Conservation (phyloP, 2,888 invertebrate genomes). For the Pristionchus japonicus region DNA sequence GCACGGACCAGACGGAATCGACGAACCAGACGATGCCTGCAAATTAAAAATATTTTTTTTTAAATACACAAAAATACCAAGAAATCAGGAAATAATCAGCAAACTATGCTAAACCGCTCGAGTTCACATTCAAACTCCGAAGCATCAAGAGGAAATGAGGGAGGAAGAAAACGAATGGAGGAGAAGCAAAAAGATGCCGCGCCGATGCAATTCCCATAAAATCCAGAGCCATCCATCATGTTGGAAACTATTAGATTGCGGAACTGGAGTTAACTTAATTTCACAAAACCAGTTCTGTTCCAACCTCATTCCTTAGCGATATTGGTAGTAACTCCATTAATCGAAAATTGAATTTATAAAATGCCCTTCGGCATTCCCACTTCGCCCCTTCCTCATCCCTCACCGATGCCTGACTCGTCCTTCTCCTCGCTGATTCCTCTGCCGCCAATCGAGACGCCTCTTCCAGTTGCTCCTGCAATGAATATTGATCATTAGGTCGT, state of each 20-base stretch:
- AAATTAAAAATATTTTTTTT: background rate
- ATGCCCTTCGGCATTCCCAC: no score
- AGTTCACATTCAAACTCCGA: background rate
- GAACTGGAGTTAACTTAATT: no score
- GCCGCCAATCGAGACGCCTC: constrained; percentile 60
- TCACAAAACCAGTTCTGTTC: no score
- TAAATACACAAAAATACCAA: background rate
- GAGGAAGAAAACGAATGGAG: constrained; percentile 6
- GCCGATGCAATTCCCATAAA: background rate
- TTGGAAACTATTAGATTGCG: constrained; percentile 4
- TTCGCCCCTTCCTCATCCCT: background rate
- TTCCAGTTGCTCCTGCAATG: constrained; percentile 59
- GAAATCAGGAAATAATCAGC: background rate
- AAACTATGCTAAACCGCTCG: constrained; percentile 31
- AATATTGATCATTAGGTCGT: background rate
- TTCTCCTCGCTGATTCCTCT: constrained; percentile 53
- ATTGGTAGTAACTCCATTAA: no score
- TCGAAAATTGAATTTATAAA: no score
- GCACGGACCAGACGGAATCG: constrained; percentile 24
- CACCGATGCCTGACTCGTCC: constrained; percentile 44
- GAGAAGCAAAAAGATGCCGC: background rate
- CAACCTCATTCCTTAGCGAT: background rate
- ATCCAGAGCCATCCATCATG: background rate
- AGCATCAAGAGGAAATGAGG: background rate
- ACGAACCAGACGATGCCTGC: constrained; percentile 48